A percentile compares a stretch with the other conserved stretches of the same genome.
Conservation (phyloP, 2,797 vertebrate genomes). For the Rhinella marina region DNA sequence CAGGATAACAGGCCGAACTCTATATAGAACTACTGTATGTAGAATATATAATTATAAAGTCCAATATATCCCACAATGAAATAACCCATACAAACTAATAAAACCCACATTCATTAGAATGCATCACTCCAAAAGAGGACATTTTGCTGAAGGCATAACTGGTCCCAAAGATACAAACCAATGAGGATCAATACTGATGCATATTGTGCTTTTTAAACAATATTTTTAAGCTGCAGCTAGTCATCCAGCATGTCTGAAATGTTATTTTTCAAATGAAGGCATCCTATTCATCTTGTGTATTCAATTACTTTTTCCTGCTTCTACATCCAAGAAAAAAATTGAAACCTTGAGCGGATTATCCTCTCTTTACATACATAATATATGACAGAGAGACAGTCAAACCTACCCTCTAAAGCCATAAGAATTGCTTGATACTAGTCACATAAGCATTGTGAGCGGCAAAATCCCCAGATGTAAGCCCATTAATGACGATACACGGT, state of each 20-base stretch:
- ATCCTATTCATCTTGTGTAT: background rate
- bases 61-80: too few species aligned
- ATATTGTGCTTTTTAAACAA: background rate
- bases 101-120: background rate
- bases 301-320: background rate
- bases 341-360: background rate
- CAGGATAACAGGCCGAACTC: too few species aligned
- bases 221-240: background rate
- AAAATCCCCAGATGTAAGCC: background rate
- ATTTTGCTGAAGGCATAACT: background rate
- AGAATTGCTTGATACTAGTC: background rate
- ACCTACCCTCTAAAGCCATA: background rate
- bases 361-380: background rate
- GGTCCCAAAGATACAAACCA: background rate
- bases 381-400: background rate
- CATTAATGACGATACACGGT: background rate
- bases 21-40: too few species aligned
- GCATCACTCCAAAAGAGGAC: too few species aligned
- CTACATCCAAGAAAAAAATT: background rate
- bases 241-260: background rate
- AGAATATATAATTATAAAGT: too few species aligned
- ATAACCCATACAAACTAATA: too few species aligned
- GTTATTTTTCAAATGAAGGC: background rate
- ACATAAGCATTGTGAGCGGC: background rate
- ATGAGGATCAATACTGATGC: background rate